These are phyloP conservation scores for Stictonetta naevosa DNA, from an alignment of 2,113 vertebrate genomes.

Conservation along the genomic window DNA sequence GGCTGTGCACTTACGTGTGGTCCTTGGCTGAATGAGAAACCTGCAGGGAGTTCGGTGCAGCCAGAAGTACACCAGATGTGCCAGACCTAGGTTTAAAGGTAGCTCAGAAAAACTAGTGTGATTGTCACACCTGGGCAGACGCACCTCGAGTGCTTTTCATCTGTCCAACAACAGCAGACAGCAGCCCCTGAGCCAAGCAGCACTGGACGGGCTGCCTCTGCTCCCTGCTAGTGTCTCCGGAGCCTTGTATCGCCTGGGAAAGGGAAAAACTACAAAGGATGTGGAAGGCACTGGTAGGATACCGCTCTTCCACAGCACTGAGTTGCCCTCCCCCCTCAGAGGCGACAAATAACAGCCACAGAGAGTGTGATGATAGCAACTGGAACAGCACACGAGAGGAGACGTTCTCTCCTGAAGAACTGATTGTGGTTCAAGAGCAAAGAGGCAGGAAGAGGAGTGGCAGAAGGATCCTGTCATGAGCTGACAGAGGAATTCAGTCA, in stretches of 20 bases:
- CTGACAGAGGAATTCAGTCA: slow-evolving; percentile 43
- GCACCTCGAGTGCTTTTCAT: neutral
- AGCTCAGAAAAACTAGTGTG: neutral
- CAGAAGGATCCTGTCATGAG: slow-evolving; percentile 43
- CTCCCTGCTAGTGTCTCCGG: neutral
- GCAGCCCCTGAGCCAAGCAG: neutral
- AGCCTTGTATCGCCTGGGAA: neutral
- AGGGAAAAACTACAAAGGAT: neutral
- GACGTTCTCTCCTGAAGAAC: neutral
- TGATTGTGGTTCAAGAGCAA: rapidly evolving
- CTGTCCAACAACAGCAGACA: neutral
- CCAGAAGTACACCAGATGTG: neutral
- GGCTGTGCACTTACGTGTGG: neutral
- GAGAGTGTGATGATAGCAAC: neutral
- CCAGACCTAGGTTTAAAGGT: neutral
- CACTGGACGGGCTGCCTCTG: neutral
- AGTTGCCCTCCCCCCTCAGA: neutral
- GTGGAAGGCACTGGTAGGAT: neutral
- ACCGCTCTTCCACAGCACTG: neutral
- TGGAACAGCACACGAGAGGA: neutral
- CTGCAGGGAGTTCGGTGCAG: neutral
- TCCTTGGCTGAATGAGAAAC: neutral
- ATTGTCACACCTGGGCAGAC: neutral
- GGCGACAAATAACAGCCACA: neutral
- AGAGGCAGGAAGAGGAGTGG: slow-evolving; percentile 14